Evolutionary conservation across 2,113 vertebrate genomes (phyloP).

Genomic region (Brachirus orientalis): DNA sequence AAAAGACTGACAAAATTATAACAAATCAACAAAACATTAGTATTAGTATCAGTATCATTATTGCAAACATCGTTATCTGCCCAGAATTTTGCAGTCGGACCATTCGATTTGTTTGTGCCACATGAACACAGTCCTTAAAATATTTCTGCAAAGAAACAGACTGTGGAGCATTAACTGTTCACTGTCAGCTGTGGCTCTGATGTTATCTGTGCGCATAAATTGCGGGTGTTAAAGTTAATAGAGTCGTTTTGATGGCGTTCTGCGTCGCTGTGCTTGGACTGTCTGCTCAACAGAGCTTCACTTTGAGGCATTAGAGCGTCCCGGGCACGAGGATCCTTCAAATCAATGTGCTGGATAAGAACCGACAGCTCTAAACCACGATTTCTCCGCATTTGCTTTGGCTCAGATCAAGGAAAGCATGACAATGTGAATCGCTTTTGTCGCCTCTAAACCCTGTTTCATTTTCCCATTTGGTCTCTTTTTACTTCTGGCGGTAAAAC

Average conservation of each 20-base stretch:
- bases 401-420: slow-evolving; percentile 54
- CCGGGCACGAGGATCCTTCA: slow-evolving; percentile 42
- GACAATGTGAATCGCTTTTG: slow-evolving; percentile 64
- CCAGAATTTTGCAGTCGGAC: too few species aligned
- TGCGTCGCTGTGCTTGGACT: not conserved
- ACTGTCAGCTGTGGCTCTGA: not conserved
- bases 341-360: slow-evolving; percentile 56
- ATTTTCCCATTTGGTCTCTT: slow-evolving; percentile 59
- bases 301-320: slow-evolving; percentile 29
- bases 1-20: too few species aligned
- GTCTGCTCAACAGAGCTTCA: slow-evolving; percentile 27
- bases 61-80: too few species aligned
- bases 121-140: not conserved
- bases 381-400: slow-evolving; percentile 57
- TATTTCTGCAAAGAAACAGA: not conserved
- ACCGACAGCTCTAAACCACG: slow-evolving; percentile 64
- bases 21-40: too few species aligned
- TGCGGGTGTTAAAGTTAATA: slow-evolving; percentile 22
- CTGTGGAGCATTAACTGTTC: slow-evolving; percentile 1
- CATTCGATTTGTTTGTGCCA: not conserved
- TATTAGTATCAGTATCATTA: too few species aligned
- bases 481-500: slow-evolving; percentile 56
- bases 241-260: slow-evolving; percentile 24
- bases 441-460: slow-evolving; percentile 48
- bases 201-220: slow-evolving; percentile 29